phyloP scores from a whole-genome alignment of 1,140 invertebrate species.

The Nylanderia fulva region DNA sequence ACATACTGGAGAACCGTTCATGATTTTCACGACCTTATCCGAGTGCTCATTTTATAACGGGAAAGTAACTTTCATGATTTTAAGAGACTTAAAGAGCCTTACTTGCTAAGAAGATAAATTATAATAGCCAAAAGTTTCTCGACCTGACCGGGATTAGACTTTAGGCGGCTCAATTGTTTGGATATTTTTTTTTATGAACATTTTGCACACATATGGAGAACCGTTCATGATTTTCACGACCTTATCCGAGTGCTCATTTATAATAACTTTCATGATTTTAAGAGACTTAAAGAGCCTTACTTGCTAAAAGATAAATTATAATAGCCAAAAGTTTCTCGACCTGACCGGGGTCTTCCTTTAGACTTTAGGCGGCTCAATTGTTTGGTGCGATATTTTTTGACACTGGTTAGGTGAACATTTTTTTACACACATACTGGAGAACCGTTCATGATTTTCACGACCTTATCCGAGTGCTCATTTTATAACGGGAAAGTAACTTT shows the following conservation, averaged over 20 bases:
- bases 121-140: too few relatives aligned
- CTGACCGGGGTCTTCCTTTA: constrained; percentile 5
- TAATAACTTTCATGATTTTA: background rate
- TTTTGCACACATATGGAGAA: too few relatives aligned
- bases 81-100: background rate
- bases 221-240: constrained; percentile 7
- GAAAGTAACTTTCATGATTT: background rate
- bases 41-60: background rate
- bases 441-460: constrained; percentile 7
- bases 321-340: too few relatives aligned
- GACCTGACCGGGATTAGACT: too few relatives aligned
- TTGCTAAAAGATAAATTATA: too few relatives aligned
- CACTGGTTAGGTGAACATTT: too few relatives aligned
- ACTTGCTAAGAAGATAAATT: too few relatives aligned
- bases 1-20: background rate
- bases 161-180: too few relatives aligned
- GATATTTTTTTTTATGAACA: too few relatives aligned
- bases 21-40: background rate
- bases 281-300: background rate
- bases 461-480: background rate
- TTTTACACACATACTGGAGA: background rate
- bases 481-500: background rate
- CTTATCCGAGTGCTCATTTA: background rate
- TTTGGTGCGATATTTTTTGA: constrained; percentile 23
- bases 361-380: constrained; percentile 45